Evolutionary conservation across 1,140 invertebrate species (phyloP).

Genomic region (Trichomalopsis sarcophagae): DNA sequence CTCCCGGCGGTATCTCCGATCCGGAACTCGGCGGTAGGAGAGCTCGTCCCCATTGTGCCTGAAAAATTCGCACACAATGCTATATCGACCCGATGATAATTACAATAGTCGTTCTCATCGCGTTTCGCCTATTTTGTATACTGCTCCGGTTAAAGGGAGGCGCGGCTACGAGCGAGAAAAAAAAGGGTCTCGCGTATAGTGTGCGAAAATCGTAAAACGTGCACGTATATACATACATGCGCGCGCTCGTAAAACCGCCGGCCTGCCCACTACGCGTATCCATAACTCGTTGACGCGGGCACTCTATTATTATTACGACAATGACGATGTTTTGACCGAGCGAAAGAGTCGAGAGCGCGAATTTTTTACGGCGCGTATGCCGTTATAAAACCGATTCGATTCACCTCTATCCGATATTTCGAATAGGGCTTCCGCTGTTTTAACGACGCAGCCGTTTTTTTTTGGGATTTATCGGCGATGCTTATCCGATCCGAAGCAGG

Average conservation of each 20-base stretch:
- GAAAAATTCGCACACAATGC: conserved; percentile 44
- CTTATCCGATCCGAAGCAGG: neutral
- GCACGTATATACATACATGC: too few relatives aligned
- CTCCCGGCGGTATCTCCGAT: conserved; percentile 18
- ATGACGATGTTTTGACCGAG: conserved; percentile 27
- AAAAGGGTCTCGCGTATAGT: conserved; percentile 13
- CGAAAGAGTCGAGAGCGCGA: neutral
- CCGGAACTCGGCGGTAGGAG: conserved; percentile 48
- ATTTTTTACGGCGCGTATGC: neutral
- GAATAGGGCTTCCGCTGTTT: neutral
- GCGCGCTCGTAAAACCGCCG: neutral
- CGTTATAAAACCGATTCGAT: neutral
- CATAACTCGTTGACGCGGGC: conserved; percentile 13
- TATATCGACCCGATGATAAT: conserved; percentile 33
- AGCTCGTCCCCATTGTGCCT: conserved; percentile 31
- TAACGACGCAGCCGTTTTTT: neutral
- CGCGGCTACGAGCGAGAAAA: neutral
- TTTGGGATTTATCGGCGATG: neutral
- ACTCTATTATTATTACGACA: conserved; percentile 11
- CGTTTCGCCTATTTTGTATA: conserved; percentile 23
- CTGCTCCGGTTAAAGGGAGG: conserved; percentile 23
- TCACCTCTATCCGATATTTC: neutral
- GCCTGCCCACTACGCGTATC: neutral
- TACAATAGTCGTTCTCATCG: conserved; percentile 30
- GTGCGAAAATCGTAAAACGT: conserved; percentile 43